Evolutionary conservation across 2,113 vertebrate species (phyloP).

Genomic region (Macrotis lagotis): DNA sequence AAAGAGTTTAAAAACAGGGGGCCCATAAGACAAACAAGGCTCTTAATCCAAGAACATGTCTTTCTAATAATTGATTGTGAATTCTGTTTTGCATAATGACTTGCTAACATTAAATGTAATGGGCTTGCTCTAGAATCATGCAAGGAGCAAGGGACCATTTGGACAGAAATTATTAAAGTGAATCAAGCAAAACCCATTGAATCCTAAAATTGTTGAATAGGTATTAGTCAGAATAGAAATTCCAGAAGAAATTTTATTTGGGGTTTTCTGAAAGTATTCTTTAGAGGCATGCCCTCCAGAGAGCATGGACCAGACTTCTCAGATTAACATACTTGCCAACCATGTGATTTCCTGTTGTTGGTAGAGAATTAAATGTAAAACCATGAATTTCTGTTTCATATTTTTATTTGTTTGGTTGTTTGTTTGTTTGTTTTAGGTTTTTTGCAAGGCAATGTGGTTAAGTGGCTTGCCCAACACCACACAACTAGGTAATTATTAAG

Average conservation of each 20-base stretch:
- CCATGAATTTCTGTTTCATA: no score
- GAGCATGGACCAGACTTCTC: neutral
- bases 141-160: constrained; percentile 42
- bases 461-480: no score
- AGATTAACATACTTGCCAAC: neutral
- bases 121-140: neutral
- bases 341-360: neutral
- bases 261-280: neutral
- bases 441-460: no score
- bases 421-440: no score
- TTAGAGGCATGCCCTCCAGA: neutral
- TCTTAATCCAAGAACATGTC: neutral
- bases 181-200: neutral
- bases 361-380: no score
- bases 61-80: neutral
- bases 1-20: constrained; percentile 39
- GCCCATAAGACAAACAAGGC: constrained; percentile 35
- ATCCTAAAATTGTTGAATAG: neutral
- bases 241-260: constrained; percentile 1
- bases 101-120: constrained; percentile 27
- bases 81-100: constrained; percentile 37
- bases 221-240: neutral
- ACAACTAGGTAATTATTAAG: no score
- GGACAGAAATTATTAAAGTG: constrained; percentile 37
- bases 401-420: no score